Base-by-base conservation (phyloP, 1,140 invertebrate genomes). In the Agraylea sexmaculata region DNA sequence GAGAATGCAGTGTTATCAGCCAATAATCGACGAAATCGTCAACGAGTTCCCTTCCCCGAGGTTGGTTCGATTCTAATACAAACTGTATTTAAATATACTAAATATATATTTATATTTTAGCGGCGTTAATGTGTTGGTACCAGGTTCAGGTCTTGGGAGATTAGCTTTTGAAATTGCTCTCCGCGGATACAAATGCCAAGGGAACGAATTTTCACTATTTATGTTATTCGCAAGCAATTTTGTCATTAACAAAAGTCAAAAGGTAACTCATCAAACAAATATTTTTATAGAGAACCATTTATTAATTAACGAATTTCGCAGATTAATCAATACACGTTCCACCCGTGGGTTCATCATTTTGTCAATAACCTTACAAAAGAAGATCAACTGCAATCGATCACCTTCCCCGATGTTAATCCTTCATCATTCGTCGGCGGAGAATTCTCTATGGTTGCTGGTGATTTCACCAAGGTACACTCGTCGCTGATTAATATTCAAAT, bases 171-270 rank as follows among this genome's bases (percentile, higher is more conserved):
- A 99, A 66, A 79, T 99, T 10, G 90, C 92, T 0, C 74, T 71
- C 45, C 65, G 77, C 27, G 94, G 93, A 4, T 98, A 84, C 59
- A 75, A 71, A 5, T 95, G 91, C 54, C 87, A 97, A 67, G 95
- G 93, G 45, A 99, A 98, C 58, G 94, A 99, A 67, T 96, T 93
- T 63, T 93, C 88, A 25, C 73, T 97, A 2, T 96, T 93, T 56
- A 98, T 99, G 94, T 65, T 98, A 1, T 87, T 98, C 52, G 85
- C 89, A 1, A 94, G 92, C 16, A 91, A 94, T 64, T 97, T 93
- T 66, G 79, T 97, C 32, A 67, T 97, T 11, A 97, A 97, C 64
- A 81, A 82, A 73, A 92, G 68, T 52, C 59, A 61, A 15, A 62
- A 69, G 45, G 68, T 70, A 12, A 51, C n/a, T n/a, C n/a, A n/a